Evolutionary conservation across 2,113 vertebrate species (phyloP), one percentile per base, ranked within the genome.

Genomic region (Gobio gobio): DNA sequence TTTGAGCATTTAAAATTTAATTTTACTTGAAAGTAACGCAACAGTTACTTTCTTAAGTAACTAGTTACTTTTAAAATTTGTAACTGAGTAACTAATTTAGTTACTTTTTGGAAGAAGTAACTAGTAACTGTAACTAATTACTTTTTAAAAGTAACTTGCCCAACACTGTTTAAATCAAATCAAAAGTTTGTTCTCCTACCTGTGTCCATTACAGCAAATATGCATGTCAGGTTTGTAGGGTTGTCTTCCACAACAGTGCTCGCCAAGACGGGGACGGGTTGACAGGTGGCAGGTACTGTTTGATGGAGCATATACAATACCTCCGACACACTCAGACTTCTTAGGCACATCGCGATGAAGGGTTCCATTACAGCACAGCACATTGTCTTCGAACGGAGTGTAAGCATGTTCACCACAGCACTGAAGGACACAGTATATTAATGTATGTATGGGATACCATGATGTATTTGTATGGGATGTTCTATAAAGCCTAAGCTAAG

Each of bases 181-280:
- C 36, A 40, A 70, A 22, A 4, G 1, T 29, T 49, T 54, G 58
- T 77, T 5, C 16, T 10, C 24, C 5, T 64, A 87, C 86, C 82
- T 84, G 76, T 74, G 76, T 84, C 82, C 82, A 20, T 84, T 78
- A 83, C 86, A 87, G 76, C 86, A 87, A 74, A 87, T 87, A 26
- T 87, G 63, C 1, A 10, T 63, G 0, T 0, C 1, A 63, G 86
- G 86, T 13, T 58, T 10, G 54, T 43, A 84, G 24, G 64, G 29
- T 14, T 87, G 22, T 1, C 12, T 13, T 74, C 86, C 86, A 64
- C 86, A 87, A 40, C 76, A 87, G 63, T 84, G 86, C 16, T 75
- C 29, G 0, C 56, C 66, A 24, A 83, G n/a, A 2, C 58, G 64
- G 0, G 77, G 24, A 13, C 66, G 56, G 1, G 2, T 5, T 3